These are phyloP conservation scores for Xenus cinereus DNA, from an alignment of 2,113 vertebrate species.

Conservation along the genomic window DNA sequence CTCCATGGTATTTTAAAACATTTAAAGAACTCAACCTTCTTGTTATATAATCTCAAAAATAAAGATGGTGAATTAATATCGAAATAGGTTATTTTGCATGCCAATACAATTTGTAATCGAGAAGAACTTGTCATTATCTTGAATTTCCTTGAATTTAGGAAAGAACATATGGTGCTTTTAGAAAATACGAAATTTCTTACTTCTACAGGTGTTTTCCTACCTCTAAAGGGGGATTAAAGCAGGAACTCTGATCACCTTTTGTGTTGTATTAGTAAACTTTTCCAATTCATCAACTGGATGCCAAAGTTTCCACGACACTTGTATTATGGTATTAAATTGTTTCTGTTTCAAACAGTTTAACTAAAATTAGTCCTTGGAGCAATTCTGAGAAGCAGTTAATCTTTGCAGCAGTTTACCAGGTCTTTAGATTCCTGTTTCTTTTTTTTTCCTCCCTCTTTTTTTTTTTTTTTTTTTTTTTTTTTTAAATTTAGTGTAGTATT, in stretches of 20 bases:
- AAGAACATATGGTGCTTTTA: background rate
- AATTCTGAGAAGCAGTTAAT: slow-evolving; percentile 9
- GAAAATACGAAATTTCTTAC: background rate
- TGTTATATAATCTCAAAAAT: background rate
- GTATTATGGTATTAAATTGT: background rate
- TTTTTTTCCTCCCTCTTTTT: too few relatives aligned
- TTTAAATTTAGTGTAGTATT: background rate
- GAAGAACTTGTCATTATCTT: background rate
- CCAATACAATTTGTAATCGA: background rate
- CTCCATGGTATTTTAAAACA: background rate
- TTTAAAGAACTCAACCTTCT: background rate
- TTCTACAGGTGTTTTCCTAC: background rate
- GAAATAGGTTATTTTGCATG: background rate
- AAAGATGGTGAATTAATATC: background rate
- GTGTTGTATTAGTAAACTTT: slow-evolving; percentile 13
- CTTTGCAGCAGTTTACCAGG: background rate
- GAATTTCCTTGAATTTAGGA: background rate
- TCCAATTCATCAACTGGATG: background rate
- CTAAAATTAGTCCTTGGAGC: background rate
- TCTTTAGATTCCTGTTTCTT: background rate
- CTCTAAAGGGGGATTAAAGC: background rate
- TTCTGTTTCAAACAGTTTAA: background rate
- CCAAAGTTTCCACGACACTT: background rate
- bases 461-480: too few relatives aligned
- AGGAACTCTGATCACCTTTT: slow-evolving; percentile 9